Evolutionary conservation across 2,888 invertebrate genomes (phyloP), one percentile per base, ranked within the genome.

Genomic region (Eurytoma californica): DNA sequence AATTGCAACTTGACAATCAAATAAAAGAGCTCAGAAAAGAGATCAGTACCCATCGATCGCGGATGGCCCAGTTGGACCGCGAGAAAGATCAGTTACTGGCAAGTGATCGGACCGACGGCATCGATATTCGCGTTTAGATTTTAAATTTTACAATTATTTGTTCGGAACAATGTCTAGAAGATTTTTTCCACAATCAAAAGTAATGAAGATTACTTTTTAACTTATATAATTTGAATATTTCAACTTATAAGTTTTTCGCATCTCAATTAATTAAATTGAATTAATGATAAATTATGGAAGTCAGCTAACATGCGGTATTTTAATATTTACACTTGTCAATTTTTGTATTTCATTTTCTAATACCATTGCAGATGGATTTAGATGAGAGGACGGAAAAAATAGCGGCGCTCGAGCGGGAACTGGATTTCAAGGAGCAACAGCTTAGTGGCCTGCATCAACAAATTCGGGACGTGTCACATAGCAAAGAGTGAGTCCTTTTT

Each of bases 311-410:
- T 0, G 7, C 7, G 39, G 4, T 39, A 9, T 39, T 39, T 39
- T 5, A 5, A 39, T 1, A 9, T 39, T 9, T 39, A 9, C 9
- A 4, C 7, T 39, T 9, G 9, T 39, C 9, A 39, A 39, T 9
- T 9, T 39, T 39, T 5, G 7, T 39, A 39, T 39, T 7, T 39
- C 39, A 39, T 39, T 39, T 39, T 39, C 9, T 39, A 39, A 39
- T 39, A 1, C 9, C 1, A 39, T 9, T 39, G 39, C 90, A 94
- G 89, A 92, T 93, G 87, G 93, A 94, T 83, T 87, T 95, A 82
- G 95, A 96, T 86, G 92, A 93, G 77, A 96, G 95, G 89, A 94
- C 95, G 18, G 95, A 95, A 89, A 92, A 91, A 84, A 91, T 94
- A 20, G 93, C 92, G 83, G 90, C 91, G 77, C 86, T 95, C 76